phyloP scores from a whole-genome alignment of 2,113 vertebrate genomes.

The Numenius arquata region DNA sequence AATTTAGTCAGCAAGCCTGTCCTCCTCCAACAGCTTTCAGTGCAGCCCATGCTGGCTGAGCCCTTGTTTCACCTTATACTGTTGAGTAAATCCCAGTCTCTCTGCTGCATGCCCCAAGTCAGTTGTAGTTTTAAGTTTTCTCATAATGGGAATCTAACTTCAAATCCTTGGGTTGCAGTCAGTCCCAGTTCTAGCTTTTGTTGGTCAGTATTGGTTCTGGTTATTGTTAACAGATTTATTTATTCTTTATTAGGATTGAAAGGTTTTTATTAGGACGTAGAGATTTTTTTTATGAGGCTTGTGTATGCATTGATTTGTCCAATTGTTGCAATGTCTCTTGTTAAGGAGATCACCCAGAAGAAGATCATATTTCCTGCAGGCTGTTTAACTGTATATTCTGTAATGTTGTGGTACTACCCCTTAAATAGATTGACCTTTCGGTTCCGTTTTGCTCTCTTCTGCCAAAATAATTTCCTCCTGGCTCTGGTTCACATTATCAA shows the following conservation, averaged over 20 bases:
- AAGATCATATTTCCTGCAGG: neutral
- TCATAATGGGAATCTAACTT: neutral
- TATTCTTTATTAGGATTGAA: neutral
- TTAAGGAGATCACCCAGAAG: neutral
- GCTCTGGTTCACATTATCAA: slow-evolving; percentile 18
- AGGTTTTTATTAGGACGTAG: neutral
- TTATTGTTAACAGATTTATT: neutral
- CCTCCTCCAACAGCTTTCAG: neutral
- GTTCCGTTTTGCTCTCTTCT: slow-evolving; percentile 18
- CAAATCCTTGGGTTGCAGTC: neutral
- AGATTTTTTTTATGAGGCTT: neutral
- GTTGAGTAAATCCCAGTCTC: neutral
- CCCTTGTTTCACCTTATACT: accelerated
- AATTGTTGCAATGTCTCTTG: neutral
- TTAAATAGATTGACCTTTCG: slow-evolving; percentile 22
- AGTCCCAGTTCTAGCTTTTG: neutral
- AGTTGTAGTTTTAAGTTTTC: neutral
- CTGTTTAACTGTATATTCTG: neutral
- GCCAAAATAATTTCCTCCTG: slow-evolving; percentile 13
- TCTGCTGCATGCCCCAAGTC: neutral
- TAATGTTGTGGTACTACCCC: neutral
- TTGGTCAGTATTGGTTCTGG: neutral
- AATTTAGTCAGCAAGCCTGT: neutral
- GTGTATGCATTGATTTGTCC: neutral
- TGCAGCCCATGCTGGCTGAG: neutral